These are phyloP conservation scores for Sisor rabdophorus DNA, from an alignment of 2,113 vertebrate genomes.

Conservation along the genomic window DNA sequence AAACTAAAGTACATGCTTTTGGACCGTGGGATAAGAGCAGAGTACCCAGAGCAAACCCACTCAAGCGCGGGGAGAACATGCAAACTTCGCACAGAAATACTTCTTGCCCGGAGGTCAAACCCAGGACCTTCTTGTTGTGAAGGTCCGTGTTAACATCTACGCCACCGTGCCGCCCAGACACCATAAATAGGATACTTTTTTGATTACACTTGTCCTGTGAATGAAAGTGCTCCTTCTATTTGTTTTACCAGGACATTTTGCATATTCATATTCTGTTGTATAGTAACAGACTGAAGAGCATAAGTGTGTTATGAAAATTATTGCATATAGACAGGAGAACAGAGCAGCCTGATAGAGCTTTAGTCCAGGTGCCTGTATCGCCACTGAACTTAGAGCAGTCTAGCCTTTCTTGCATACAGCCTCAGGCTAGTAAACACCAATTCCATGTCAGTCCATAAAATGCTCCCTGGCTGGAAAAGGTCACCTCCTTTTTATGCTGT, in stretches of 20 bases:
- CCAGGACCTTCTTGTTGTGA: too few relatives aligned
- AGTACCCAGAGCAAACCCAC: too few relatives aligned
- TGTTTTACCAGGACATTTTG: background rate
- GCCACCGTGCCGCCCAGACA: too few relatives aligned
- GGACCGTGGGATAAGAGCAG: too few relatives aligned
- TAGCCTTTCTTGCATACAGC: constrained; percentile 50
- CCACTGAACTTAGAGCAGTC: constrained; percentile 40
- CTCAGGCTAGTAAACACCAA: constrained; percentile 65
- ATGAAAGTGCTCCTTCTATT: too few relatives aligned
- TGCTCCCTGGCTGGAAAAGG: constrained; percentile 69
- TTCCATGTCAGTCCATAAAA: constrained; percentile 64
- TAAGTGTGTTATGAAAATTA: background rate
- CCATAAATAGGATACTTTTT: too few relatives aligned
- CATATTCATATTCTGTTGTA: background rate
- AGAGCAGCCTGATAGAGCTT: constrained; percentile 36
- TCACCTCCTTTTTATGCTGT: constrained; percentile 63
- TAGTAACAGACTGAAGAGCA: background rate
- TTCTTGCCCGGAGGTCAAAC: too few relatives aligned
- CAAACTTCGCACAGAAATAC: too few relatives aligned
- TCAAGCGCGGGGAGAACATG: too few relatives aligned
- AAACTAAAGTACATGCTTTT: too few relatives aligned
- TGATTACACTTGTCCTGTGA: too few relatives aligned
- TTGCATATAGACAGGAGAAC: constrained; percentile 54
- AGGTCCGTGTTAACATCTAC: too few relatives aligned
- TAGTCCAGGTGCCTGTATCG: constrained; percentile 45